These are phyloP conservation scores for Parascotia fuliginaria DNA, from an alignment of 2,888 invertebrate species.

Conservation along the genomic window DNA sequence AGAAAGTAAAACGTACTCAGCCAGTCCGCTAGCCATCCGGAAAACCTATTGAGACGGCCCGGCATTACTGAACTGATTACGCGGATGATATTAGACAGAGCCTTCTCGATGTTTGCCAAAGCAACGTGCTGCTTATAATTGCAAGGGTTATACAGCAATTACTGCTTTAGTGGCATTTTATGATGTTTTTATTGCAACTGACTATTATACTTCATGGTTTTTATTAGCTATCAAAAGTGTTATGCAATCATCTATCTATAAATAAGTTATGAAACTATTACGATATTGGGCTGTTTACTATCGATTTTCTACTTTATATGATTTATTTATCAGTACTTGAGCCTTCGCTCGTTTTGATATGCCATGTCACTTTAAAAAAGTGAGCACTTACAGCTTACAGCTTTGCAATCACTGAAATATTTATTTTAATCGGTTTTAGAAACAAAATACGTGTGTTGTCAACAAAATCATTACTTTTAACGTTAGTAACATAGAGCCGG, in stretches of 20 bases:
- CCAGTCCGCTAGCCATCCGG: constrained; percentile 68
- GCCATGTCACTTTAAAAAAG: too few species aligned
- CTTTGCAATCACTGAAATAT: too few species aligned
- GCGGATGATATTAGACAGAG: constrained; percentile 26
- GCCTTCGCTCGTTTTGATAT: too few species aligned
- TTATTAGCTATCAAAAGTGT: constrained; percentile 48
- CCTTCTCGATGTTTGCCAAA: constrained; percentile 32
- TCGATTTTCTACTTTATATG: constrained; percentile 8
- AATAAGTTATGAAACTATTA: constrained; percentile 51
- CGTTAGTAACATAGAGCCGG: constrained; percentile 1
- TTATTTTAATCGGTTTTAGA: too few species aligned
- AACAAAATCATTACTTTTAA: background rate
- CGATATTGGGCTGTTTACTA: constrained; percentile 24
- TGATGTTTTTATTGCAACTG: constrained; percentile 55
- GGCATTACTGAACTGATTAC: constrained; percentile 47
- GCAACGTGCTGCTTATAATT: constrained; percentile 39
- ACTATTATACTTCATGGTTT: constrained; percentile 50
- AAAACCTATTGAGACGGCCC: constrained; percentile 59
- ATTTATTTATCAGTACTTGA: background rate
- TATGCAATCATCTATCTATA: constrained; percentile 55
- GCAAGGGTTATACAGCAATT: constrained; percentile 43
- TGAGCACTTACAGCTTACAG: too few species aligned
- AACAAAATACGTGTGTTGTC: too few species aligned
- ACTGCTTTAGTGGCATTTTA: constrained; percentile 50
- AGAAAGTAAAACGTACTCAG: constrained; percentile 80